Base-by-base conservation (phyloP, 2,888 invertebrate genomes). In the Drosophila histrio region DNA sequence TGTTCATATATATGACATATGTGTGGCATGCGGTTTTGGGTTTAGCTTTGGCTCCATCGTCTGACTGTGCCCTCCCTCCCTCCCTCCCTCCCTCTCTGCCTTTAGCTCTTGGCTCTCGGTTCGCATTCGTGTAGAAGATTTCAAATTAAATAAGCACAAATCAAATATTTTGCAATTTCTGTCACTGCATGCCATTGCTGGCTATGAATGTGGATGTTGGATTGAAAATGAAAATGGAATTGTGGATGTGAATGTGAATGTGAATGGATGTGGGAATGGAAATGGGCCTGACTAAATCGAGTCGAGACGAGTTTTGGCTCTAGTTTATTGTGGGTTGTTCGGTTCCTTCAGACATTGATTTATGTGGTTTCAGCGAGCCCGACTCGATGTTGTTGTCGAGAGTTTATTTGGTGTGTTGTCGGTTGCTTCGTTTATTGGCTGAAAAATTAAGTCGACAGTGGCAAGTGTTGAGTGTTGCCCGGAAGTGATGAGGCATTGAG, bases 61-160 rank as follows among this genome's bases (percentile, higher is more conserved):
- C 38, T 53, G 39, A 8, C 24, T 50, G 24, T 15, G 9, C 2
- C 7, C 15, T 22, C 17, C 22, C 17, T 9, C 17, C 26, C 9
- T 34, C 7, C 11, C 2, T 7, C n/a, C 49, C 28, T 5, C 9
- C 8, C 4, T 26, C 38, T 26, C 15, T 32, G 39, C 7, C 44
- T 54, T 30, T 26, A 39, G 34, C 39, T 43, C 43, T 82, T 57
- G 59, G 13, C 47, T 53, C 28, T 64, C 57, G 41, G 19, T 36
- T 53, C 44, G 47, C 56, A 53, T 49, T 61, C 49, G 67, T 64
- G 64, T 65, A 30, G 66, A 66, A 88, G 66, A 80, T 73, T 84
- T 82, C 72, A 84, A 87, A 83, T 87, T 87, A 84, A 87, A 88
- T 83, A 80, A 80, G 87, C 87, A 72, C 85, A 88, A 88, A 88